Evolutionary conservation across 2,888 invertebrate species (phyloP), one percentile per base, ranked within the genome.

Genomic region (Baronia brevicornis): DNA sequence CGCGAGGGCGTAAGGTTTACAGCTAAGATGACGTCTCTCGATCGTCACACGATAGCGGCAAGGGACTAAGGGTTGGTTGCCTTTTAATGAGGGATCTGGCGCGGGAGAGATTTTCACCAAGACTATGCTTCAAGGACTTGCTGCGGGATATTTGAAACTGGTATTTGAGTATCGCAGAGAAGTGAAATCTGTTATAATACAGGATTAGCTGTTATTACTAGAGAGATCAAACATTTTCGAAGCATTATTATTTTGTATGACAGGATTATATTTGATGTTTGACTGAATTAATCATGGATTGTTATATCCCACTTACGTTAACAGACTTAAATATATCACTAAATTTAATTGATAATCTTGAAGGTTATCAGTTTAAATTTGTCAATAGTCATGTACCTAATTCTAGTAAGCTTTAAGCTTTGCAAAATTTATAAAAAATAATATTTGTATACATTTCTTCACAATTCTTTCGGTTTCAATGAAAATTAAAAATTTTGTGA

Each of bases 1-100:
- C 18, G 10, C 25, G 4, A 7, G 32, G 28, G 47, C 44, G 41
- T 51, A 46, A 41, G 46, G 55, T 61, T 61, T 56, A 53, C 47
- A 38, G 37, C 41, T 41, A 37, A 41, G 48, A 52, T 57, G 57
- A 49, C 50, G 54, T 47, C 37, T 41, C 46, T 42, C 47, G 65
- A 68, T 63, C 58, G 60, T 55, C 64, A 63, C 49, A 49, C 55
- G 69, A 72, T 66, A 65, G 33, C 49, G 31, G 41, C 36, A 39
- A 53, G 60, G 54, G 52, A 46, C 43, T 47, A 51, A 51, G 60
- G 57, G 56, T 54, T 57, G 56, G 56, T 52, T 56, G 57, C 39
- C 43, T 43, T 39, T 57, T 71, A 70, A 72, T 69, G 61, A 70
- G 56, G 50, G 56, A 49, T 43, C 49, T 48, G 48, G 48, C 44